Percentiles rank a stretch among this genome's conserved stretches.
Evolutionary conservation across 2,113 vertebrate genomes (phyloP).

Genomic region (Aegithalos caudatus): DNA sequence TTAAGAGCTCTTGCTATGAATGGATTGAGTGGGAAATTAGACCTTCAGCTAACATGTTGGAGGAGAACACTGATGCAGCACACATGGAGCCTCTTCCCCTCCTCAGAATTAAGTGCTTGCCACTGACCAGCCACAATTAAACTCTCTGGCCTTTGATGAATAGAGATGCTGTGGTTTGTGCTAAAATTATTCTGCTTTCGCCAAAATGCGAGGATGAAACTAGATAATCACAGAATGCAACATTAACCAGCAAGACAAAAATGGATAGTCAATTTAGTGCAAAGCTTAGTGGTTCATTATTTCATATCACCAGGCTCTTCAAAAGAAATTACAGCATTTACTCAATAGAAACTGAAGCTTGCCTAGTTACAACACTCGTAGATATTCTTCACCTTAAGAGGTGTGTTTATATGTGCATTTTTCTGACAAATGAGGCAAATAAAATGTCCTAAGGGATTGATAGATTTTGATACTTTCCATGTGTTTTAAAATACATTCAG

Average conservation of each 20-base stretch:
- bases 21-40: not conserved
- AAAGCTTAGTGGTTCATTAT: slow-evolving; percentile 45
- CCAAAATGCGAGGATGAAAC: not conserved
- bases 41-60: not conserved
- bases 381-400: not conserved
- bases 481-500: not conserved
- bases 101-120: not conserved
- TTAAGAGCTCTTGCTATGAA: not conserved
- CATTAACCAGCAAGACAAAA: slow-evolving; percentile 38
- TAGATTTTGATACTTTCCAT: not conserved
- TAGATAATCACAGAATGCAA: slow-evolving; percentile 38
- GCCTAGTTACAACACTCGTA: not conserved
- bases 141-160: not conserved
- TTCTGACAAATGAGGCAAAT: not conserved
- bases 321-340: slow-evolving; percentile 10
- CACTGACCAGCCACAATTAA: not conserved
- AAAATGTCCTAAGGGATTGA: not conserved
- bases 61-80: not conserved
- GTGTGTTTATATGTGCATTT: not conserved
- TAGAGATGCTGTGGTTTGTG: not conserved
- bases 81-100: not conserved
- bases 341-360: not conserved
- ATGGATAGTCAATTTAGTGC: slow-evolving; percentile 21
- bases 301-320: slow-evolving; percentile 29
- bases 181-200: not conserved